Evolutionary conservation across 2,113 vertebrate genomes (phyloP), one percentile per base, ranked within the genome.

Genomic region (Abramis brama): DNA sequence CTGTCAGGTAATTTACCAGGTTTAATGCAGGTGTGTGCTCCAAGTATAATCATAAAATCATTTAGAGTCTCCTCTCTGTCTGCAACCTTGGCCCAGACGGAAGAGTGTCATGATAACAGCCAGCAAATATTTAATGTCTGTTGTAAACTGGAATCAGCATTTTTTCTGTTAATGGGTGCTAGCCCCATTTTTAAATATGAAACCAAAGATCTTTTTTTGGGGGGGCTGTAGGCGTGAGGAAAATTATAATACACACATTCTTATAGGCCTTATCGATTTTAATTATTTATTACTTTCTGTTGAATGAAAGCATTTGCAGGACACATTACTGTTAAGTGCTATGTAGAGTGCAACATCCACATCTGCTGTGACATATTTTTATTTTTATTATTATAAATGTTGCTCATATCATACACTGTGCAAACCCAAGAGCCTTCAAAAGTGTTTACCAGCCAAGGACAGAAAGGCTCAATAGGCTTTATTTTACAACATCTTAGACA

Each of bases 1-100:
- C 82, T 55, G 77, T 78, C 73, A 68, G 81, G 81, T 76, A 59
- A 36, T 52, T 68, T 85, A n/a, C 25, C 45, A 79, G 52, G 55
- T 87, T 83, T 73, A 47, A 74, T 84, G 70, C 82, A 87, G 86
- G 86, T 87, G 86, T 84, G 66, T 25, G 60, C 83, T 84, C 82
- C 82, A 62, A 62, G 33, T 50, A 12, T 78, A 79, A 84, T 70
- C 52, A 87, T 87, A 89, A 89, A 85, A 59, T 50, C n/a, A 88
- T 86, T 82, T 83, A 86, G 79, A 78, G 27, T 25, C 74, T 52
- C 33, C 62, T 82, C 25, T 71, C 27, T 43, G 80, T 64, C 76
- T 79, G 43, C 60, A 86, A 82, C 88, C 73, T 83, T 86, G 78
- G 55, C 71, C 66, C 45, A 66, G 82, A 75, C 15, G 23, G 39